A percentile compares a stretch with the other conserved stretches of the same genome.
Evolutionary conservation across 2,797 vertebrate species (phyloP).

Genomic region (Petrocephalus sullivani): DNA sequence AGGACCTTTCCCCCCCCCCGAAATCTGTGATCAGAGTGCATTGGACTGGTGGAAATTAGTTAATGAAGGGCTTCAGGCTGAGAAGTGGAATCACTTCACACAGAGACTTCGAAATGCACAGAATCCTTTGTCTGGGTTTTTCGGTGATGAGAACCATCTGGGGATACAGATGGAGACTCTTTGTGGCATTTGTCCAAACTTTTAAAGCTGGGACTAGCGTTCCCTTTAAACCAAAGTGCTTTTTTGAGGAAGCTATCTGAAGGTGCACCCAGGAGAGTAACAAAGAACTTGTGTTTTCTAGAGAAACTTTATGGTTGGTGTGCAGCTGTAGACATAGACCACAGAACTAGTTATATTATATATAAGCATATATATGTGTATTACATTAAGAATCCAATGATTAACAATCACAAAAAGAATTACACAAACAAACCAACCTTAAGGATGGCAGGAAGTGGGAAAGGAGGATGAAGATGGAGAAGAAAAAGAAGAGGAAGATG

Average conservation of each 20-base stretch:
- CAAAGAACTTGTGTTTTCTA: neutral
- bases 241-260: neutral
- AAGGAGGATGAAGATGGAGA: neutral
- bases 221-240: neutral
- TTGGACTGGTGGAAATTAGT: neutral
- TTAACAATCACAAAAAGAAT: neutral
- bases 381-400: neutral
- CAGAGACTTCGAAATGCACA: neutral
- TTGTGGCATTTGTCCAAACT: neutral
- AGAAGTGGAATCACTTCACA: neutral
- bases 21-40: neutral
- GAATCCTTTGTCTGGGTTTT: neutral
- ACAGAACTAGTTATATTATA: neutral
- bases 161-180: neutral
- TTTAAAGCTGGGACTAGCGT: neutral
- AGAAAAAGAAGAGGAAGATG: neutral
- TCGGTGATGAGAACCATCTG: neutral
- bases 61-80: neutral
- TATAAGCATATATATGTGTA: too few relatives aligned
- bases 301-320: neutral
- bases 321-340: neutral
- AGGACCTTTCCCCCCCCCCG: neutral
- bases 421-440: neutral
- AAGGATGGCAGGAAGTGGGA: neutral
- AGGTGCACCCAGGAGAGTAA: neutral